Percentiles rank a stretch among this genome's conserved stretches.
Evolutionary conservation across 2,797 vertebrate genomes (phyloP).

Genomic region (Premnoplex brunnescens): DNA sequence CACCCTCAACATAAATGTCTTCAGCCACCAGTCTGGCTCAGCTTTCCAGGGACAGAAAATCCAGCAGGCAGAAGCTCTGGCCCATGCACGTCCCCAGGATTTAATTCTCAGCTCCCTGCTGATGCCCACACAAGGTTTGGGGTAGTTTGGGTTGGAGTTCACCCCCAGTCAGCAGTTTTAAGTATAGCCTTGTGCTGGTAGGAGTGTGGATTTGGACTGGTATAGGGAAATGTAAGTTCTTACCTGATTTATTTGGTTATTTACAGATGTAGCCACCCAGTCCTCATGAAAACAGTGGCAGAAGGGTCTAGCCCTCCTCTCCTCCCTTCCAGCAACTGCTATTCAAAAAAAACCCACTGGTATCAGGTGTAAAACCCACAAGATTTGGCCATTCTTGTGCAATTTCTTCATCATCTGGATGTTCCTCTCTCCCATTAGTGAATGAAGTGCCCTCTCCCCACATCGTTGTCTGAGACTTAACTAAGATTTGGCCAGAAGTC

Average conservation of each 20-base stretch:
- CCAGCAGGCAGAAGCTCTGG: background rate
- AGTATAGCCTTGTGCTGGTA: fast-evolving
- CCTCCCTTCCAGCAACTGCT: background rate
- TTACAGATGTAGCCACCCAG: background rate
- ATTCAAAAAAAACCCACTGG: background rate
- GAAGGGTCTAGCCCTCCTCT: background rate
- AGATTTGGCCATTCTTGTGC: background rate
- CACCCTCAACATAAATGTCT: background rate
- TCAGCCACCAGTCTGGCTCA: background rate
- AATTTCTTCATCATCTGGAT: background rate
- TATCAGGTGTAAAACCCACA: background rate
- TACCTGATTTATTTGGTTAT: background rate
- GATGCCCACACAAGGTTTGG: background rate
- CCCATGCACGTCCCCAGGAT: background rate
- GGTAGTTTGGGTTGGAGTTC: background rate
- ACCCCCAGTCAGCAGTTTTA: background rate
- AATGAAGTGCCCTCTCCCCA: background rate
- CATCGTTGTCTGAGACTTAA: background rate
- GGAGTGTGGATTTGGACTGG: background rate
- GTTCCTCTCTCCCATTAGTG: background rate
- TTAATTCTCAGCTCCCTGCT: background rate
- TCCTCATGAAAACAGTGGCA: background rate
- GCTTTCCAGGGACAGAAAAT: background rate
- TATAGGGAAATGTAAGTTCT: background rate
- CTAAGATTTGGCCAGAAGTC: background rate